These are phyloP conservation scores for Calephelis perditalis DNA, from an alignment of 2,888 invertebrate genomes.

Conservation along the genomic window DNA sequence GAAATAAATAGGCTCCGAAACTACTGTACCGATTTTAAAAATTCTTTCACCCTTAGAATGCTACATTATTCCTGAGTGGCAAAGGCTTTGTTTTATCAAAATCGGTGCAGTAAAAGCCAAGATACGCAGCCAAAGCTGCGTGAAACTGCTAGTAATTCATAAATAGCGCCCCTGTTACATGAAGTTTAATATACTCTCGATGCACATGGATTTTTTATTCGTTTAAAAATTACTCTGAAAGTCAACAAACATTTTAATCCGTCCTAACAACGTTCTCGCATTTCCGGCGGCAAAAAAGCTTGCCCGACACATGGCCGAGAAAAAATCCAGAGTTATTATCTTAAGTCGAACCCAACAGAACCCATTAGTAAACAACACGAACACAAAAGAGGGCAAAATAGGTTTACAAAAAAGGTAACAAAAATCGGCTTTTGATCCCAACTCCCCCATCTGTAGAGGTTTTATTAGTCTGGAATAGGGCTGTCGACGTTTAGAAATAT, in stretches of 20 bases:
- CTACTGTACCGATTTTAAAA: no score
- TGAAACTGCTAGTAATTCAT: no score
- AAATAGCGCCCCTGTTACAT: no score
- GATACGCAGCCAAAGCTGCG: no score
- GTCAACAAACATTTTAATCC: constrained; percentile 76
- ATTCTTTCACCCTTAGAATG: no score
- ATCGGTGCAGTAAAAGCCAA: no score
- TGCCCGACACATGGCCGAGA: constrained; percentile 67
- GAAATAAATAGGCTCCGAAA: no score
- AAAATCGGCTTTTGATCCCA: constrained; percentile 73
- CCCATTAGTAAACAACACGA: constrained; percentile 77
- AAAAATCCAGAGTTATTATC: constrained; percentile 74
- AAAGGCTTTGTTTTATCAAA: no score
- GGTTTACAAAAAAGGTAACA: constrained; percentile 67
- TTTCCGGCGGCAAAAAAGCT: constrained; percentile 71
- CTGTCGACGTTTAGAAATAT: neutral
- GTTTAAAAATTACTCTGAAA: constrained; percentile 65
- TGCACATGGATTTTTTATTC: constrained; percentile 31
- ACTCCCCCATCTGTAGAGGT: constrained; percentile 67
- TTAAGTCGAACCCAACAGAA: constrained; percentile 77
- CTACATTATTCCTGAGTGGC: no score
- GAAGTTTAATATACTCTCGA: neutral
- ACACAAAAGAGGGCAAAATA: constrained; percentile 75
- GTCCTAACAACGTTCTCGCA: constrained; percentile 63
- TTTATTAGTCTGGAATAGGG: constrained; percentile 55